phyloP scores from a whole-genome alignment of 2,797 vertebrate species.

The Gambelia wislizenii region DNA sequence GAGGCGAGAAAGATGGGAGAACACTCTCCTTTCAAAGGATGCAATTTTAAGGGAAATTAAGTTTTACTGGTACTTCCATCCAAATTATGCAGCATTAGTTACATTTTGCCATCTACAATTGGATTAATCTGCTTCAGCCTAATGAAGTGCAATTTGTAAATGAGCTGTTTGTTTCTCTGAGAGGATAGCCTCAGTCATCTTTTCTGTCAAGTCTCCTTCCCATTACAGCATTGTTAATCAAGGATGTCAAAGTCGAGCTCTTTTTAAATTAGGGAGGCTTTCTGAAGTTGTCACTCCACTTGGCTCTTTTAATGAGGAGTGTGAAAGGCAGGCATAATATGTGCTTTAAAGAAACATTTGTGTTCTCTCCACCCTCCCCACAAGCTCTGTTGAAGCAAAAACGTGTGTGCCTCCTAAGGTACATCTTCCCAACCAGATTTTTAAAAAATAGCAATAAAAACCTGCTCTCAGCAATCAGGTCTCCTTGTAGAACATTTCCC shows the following conservation, averaged over 20 bases:
- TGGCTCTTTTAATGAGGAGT: slow-evolving; percentile 47
- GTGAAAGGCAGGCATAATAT: neutral
- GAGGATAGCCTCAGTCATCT: slow-evolving; percentile 21
- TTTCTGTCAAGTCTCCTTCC: slow-evolving; percentile 47
- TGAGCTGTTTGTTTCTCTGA: slow-evolving; percentile 61
- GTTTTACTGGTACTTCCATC: slow-evolving; percentile 56
- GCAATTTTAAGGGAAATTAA: slow-evolving; percentile 59
- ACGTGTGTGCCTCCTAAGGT: accelerated
- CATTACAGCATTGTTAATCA: slow-evolving; percentile 56
- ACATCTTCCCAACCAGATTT: slow-evolving; percentile 1
- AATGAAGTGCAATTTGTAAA: slow-evolving; percentile 69
- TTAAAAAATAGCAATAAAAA: too few species aligned
- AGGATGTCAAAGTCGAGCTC: slow-evolving; percentile 44
- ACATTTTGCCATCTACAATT: slow-evolving; percentile 62
- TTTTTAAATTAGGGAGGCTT: slow-evolving; percentile 54
- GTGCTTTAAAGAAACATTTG: neutral
- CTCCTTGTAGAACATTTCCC: slow-evolving; percentile 14
- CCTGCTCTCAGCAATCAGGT: neutral
- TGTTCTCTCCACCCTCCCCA: neutral
- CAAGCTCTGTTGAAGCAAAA: neutral
- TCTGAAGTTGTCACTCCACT: slow-evolving; percentile 34
- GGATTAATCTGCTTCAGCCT: slow-evolving; percentile 52
- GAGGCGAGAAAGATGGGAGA: neutral
- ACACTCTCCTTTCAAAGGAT: slow-evolving; percentile 46
- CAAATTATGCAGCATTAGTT: slow-evolving; percentile 58